Percentiles rank a stretch among this genome's conserved stretches.
Evolutionary conservation across 2,113 vertebrate species (phyloP).

Genomic region (Phycodurus eques): DNA sequence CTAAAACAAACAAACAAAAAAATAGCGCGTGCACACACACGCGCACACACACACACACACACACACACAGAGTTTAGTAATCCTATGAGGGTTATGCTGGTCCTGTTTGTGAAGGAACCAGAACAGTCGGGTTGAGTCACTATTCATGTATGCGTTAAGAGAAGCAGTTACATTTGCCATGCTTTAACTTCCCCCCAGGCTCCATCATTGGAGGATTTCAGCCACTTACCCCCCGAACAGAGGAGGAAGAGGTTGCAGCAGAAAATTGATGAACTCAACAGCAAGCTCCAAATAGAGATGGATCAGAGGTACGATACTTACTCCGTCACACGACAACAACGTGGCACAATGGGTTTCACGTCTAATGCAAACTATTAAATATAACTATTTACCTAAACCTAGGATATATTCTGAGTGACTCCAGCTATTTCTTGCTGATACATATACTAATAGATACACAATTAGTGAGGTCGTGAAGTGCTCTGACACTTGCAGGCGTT

Average conservation of each 20-base stretch:
- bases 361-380: not conserved
- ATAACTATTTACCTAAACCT: not conserved
- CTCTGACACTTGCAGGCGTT: too few relatives aligned
- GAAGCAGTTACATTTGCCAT: not conserved
- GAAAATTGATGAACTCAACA: slow-evolving; percentile 91
- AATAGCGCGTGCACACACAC: not conserved
- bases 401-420: too few relatives aligned
- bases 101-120: not conserved
- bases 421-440: too few relatives aligned
- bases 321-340: not conserved
- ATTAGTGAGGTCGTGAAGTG: too few relatives aligned
- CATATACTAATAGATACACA: too few relatives aligned
- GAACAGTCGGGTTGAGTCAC: not conserved
- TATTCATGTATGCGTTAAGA: not conserved
- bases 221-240: slow-evolving; percentile 96
- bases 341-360: not conserved
- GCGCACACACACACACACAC: not conserved
- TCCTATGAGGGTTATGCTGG: too few relatives aligned
- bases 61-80: not conserved
- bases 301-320: slow-evolving; percentile 86
- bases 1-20: not conserved
- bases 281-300: slow-evolving; percentile 93
- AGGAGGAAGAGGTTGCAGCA: slow-evolving; percentile 94
- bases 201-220: slow-evolving; percentile 91
- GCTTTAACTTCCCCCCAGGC: slow-evolving; percentile 70